phyloP scores from a whole-genome alignment of 2,888 invertebrate genomes.

The Hirtodrosophila duncani region DNA sequence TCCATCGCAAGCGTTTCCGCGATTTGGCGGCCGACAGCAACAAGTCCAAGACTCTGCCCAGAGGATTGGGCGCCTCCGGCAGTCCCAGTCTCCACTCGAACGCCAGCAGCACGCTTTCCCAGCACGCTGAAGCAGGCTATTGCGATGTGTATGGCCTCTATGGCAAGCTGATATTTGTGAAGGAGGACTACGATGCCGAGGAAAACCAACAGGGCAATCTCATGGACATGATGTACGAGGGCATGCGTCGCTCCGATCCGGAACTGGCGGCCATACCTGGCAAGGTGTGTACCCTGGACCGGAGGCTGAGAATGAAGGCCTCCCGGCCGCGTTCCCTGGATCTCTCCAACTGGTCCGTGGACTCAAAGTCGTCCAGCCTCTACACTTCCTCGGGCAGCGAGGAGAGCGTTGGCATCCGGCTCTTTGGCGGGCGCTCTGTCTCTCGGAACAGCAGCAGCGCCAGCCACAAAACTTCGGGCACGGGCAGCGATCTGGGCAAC shows the following conservation, averaged over 20 bases:
- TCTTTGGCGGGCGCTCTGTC: slow-evolving; percentile 81
- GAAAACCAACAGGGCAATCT: slow-evolving; percentile 84
- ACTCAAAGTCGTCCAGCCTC: slow-evolving; percentile 88
- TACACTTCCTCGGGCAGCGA: slow-evolving; percentile 93
- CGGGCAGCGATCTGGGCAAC: slow-evolving; percentile 78
- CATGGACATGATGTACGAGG: slow-evolving; percentile 83
- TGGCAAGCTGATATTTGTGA: slow-evolving; percentile 92
- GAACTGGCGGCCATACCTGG: slow-evolving; percentile 90
- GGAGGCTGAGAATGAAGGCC: slow-evolving; percentile 89
- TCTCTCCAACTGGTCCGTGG: slow-evolving; percentile 92
- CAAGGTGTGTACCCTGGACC: slow-evolving; percentile 89
- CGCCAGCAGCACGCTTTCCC: slow-evolving; percentile 79
- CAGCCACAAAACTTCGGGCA: slow-evolving; percentile 81
- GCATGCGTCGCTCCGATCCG: slow-evolving; percentile 88
- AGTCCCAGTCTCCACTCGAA: no score
- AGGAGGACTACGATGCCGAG: slow-evolving; percentile 85
- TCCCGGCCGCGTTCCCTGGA: slow-evolving; percentile 89
- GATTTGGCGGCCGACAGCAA: slow-evolving; percentile 78
- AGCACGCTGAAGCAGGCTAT: slow-evolving; percentile 82
- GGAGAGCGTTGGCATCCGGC: slow-evolving; percentile 86
- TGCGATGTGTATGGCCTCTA: slow-evolving; percentile 94
- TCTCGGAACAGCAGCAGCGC: slow-evolving; percentile 88
- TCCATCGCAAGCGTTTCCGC: slow-evolving; percentile 81
- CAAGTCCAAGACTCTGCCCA: slow-evolving; percentile 88
- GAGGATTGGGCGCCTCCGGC: slow-evolving; percentile 81